Conservation (phyloP, 2,888 invertebrate species). For the Latrodectus hesperus region DNA sequence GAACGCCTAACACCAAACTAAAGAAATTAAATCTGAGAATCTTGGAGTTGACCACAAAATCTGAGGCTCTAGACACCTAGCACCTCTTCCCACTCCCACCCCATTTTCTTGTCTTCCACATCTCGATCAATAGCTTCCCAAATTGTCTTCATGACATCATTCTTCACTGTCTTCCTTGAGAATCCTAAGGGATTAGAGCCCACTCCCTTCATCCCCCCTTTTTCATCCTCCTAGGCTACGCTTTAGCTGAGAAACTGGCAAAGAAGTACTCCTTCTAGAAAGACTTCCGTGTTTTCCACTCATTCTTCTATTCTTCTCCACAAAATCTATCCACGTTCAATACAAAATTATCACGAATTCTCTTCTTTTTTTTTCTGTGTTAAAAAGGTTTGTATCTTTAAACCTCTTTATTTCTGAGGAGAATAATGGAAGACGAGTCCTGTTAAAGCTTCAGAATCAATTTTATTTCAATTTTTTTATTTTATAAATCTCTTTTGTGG, state of each 20-base stretch:
- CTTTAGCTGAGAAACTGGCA: slow-evolving; percentile 2
- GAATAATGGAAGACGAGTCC: no score
- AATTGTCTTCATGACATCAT: slow-evolving; percentile 59
- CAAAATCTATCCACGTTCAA: neutral
- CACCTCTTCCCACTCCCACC: slow-evolving; percentile 2
- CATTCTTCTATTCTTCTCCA: neutral
- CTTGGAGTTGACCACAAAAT: slow-evolving; percentile 12
- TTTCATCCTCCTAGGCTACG: neutral
- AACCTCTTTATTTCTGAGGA: no score
- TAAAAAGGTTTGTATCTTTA: no score
- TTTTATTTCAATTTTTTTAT: no score
- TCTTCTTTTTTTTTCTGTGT: neutral
- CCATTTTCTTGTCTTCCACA: slow-evolving; percentile 11
- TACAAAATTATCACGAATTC: slow-evolving; percentile 1
- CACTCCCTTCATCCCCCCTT: slow-evolving; percentile 7
- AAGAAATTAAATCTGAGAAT: slow-evolving; percentile 30
- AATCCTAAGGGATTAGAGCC: slow-evolving; percentile 44
- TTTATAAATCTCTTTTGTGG: no score
- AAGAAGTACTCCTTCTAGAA: neutral
- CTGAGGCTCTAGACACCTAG: slow-evolving; percentile 20
- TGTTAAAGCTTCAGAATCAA: no score
- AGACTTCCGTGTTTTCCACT: neutral
- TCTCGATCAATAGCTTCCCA: slow-evolving; percentile 53
- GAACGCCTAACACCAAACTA: neutral
- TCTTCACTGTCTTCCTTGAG: slow-evolving; percentile 41